Conservation (phyloP, 2,888 invertebrate genomes). For the Patella ulyssiponensis region DNA sequence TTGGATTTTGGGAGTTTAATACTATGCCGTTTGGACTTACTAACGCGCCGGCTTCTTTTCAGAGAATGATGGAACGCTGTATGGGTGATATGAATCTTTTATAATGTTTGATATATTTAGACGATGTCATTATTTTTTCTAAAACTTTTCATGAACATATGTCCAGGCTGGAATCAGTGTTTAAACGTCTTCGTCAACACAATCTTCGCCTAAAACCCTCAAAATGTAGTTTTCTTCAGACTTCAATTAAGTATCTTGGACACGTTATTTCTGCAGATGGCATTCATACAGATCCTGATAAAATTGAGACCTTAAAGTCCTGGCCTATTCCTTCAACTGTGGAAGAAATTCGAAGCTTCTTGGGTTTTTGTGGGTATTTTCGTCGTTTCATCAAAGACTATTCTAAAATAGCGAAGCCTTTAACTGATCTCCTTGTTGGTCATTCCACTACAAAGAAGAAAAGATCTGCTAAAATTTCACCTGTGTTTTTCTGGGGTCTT, state of each 20-base stretch:
- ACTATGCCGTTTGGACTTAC: constrained; percentile 33
- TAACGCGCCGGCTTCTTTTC: constrained; percentile 41
- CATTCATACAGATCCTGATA: constrained; percentile 37
- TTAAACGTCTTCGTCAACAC: constrained; percentile 33
- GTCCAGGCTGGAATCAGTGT: constrained; percentile 32
- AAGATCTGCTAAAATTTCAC: neutral
- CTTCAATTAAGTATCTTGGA: constrained; percentile 38
- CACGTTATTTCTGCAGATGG: constrained; percentile 37
- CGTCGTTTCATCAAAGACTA: constrained; percentile 38
- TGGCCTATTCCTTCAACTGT: constrained; percentile 36
- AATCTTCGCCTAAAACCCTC: constrained; percentile 38
- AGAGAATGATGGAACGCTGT: constrained; percentile 35
- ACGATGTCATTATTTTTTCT: constrained; percentile 43
- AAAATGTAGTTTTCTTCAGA: constrained; percentile 42
- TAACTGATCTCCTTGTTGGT: constrained; percentile 27
- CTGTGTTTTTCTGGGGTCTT: constrained; percentile 35
- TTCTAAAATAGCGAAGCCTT: constrained; percentile 36
- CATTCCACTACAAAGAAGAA: neutral
- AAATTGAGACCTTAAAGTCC: constrained; percentile 19
- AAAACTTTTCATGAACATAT: constrained; percentile 36
- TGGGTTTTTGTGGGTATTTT: constrained; percentile 41
- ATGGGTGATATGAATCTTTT: constrained; percentile 32
- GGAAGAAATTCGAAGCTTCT: constrained; percentile 31
- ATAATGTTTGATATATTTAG: constrained; percentile 39
- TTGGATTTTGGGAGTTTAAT: constrained; percentile 36